phyloP scores from a whole-genome alignment of 23 tunicate species.

The Corella eumyota region DNA sequence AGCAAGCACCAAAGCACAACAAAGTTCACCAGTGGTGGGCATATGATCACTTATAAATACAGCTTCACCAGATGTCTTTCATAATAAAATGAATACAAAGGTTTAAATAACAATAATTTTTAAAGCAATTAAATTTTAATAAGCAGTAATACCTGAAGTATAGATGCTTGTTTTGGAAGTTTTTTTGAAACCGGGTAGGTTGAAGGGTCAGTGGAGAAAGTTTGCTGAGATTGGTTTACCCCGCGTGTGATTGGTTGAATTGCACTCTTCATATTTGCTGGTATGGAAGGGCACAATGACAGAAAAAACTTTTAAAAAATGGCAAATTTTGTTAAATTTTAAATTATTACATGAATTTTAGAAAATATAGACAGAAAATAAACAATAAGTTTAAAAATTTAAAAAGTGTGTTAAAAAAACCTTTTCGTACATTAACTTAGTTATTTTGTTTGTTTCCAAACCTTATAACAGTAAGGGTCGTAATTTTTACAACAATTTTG shows the following conservation, averaged over 20 bases:
- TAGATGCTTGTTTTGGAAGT: slow-evolving; percentile 48
- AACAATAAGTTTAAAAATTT: too few relatives aligned
- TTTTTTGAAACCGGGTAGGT: slow-evolving; percentile 73
- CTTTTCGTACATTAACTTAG: too few relatives aligned
- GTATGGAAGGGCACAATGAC: too few relatives aligned
- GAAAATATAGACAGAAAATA: too few relatives aligned
- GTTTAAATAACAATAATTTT: background rate
- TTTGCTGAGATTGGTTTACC: slow-evolving; percentile 38
- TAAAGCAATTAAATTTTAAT: background rate
- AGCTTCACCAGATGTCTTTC: slow-evolving; percentile 60
- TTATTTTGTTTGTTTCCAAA: too few relatives aligned
- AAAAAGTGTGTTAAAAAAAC: too few relatives aligned
- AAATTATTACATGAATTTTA: too few relatives aligned
- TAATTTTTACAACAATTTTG: too few relatives aligned
- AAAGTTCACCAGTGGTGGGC: slow-evolving; percentile 25
- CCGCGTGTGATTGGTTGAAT: slow-evolving; percentile 24
- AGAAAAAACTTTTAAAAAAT: too few relatives aligned
- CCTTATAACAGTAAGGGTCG: too few relatives aligned
- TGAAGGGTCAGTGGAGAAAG: slow-evolving; percentile 33
- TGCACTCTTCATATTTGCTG: slow-evolving; percentile 46
- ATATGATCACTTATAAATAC: slow-evolving; percentile 25
- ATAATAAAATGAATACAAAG: background rate
- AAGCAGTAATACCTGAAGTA: slow-evolving; percentile 27
- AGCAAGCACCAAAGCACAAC: slow-evolving; percentile 42
- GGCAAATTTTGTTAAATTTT: too few relatives aligned